These are phyloP conservation scores for Solea senegalensis DNA, from an alignment of 2,113 vertebrate genomes.

Conservation along the genomic window DNA sequence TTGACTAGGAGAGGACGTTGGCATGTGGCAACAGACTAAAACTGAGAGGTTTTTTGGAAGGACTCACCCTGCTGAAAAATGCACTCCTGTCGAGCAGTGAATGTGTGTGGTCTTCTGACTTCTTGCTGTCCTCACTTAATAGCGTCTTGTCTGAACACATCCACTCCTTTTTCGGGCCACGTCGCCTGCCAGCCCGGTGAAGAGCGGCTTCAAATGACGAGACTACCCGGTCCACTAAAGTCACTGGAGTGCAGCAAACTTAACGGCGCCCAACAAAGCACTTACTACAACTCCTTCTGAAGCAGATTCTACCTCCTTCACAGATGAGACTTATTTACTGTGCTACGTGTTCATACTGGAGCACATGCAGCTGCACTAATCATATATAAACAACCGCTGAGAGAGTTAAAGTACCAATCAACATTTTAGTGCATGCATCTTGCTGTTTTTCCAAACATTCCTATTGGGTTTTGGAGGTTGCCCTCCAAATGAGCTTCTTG, in stretches of 20 bases:
- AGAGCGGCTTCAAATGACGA: slow-evolving; percentile 26
- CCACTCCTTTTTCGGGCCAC: slow-evolving; percentile 7
- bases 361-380: no score
- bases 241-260: slow-evolving; percentile 32
- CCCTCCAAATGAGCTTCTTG: no score
- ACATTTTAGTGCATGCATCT: no score
- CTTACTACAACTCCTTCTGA: slow-evolving; percentile 23
- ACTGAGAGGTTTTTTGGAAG: no score
- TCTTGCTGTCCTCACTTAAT: slow-evolving; percentile 39
- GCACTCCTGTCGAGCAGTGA: background rate
- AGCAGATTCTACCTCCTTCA: slow-evolving; percentile 14
- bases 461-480: no score
- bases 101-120: slow-evolving; percentile 42
- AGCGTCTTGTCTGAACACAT: slow-evolving; percentile 48
- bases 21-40: background rate
- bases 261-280: slow-evolving; percentile 41
- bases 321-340: background rate
- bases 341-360: background rate
- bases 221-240: slow-evolving; percentile 25
- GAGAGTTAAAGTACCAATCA: no score
- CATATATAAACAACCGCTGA: no score
- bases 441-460: no score
- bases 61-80: slow-evolving; percentile 6
- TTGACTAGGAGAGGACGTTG: background rate
- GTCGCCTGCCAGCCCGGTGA: background rate